phyloP scores from a whole-genome alignment of 2,113 vertebrate genomes.

The Brevimyrus niger region DNA sequence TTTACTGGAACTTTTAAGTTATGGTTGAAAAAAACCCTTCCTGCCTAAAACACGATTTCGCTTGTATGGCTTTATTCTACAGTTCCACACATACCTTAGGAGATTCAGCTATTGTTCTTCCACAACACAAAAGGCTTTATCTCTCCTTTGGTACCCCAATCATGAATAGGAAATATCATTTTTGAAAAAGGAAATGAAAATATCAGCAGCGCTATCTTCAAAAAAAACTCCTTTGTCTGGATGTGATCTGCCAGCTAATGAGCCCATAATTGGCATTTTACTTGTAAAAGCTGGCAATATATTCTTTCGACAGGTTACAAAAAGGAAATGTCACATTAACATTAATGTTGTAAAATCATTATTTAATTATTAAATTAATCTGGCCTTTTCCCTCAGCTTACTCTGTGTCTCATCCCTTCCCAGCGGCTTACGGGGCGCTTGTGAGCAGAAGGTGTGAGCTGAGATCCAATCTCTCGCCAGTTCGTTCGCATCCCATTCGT shows the following conservation, averaged over 20 bases:
- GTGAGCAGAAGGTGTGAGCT: slow-evolving; percentile 15
- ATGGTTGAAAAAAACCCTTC: not conserved
- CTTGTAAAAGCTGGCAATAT: slow-evolving; percentile 44
- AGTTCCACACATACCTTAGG: not conserved
- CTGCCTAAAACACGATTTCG: not conserved
- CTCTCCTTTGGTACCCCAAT: not conserved
- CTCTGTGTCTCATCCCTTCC: slow-evolving; percentile 21
- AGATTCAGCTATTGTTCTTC: not conserved
- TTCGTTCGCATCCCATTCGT: not conserved
- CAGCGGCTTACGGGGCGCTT: slow-evolving; percentile 22
- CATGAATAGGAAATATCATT: slow-evolving; percentile 7
- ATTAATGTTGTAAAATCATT: slow-evolving; percentile 40
- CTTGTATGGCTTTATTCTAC: not conserved
- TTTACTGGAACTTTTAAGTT: not conserved
- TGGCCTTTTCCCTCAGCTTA: slow-evolving; percentile 29
- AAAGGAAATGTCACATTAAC: slow-evolving; percentile 56
- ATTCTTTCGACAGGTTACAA: slow-evolving; percentile 30
- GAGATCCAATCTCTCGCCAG: slow-evolving; percentile 5
- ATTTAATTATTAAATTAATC: slow-evolving; percentile 51
- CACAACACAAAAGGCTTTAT: not conserved
- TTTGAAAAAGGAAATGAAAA: slow-evolving; percentile 27
- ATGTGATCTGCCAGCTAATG: slow-evolving; percentile 39
- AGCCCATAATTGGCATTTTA: slow-evolving; percentile 51
- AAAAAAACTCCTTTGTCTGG: slow-evolving; percentile 2
- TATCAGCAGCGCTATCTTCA: slow-evolving; percentile 15